phyloP scores from a whole-genome alignment of 1,140 invertebrate species.

The Trachymyrmex cornetzi region DNA sequence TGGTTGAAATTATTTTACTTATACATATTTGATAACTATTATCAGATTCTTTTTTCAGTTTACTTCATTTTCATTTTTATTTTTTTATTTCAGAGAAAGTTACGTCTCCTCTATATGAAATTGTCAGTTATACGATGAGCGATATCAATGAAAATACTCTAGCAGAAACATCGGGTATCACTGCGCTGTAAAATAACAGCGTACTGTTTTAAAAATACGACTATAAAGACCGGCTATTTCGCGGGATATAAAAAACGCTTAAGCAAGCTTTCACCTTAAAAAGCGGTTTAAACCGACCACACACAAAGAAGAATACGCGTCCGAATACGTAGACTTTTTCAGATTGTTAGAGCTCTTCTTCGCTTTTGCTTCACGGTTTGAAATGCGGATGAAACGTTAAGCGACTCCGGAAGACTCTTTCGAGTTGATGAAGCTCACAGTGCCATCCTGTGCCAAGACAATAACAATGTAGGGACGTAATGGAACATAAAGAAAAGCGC shows the following conservation, averaged over 20 bases:
- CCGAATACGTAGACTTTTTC: slow-evolving; percentile 13
- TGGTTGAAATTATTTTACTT: no score
- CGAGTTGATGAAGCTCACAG: slow-evolving; percentile 48
- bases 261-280: slow-evolving; percentile 37
- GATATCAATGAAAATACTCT: slow-evolving; percentile 7
- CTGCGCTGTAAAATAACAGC: slow-evolving; percentile 19
- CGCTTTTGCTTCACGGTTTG: background rate
- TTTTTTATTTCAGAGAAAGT: background rate
- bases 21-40: no score
- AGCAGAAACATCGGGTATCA: slow-evolving; percentile 31
- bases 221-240: slow-evolving; percentile 30
- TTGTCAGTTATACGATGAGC: slow-evolving; percentile 14
- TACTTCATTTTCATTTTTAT: background rate
- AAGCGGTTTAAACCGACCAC: background rate
- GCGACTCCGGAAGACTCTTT: slow-evolving; percentile 55
- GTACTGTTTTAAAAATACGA: background rate
- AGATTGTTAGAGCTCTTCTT: background rate
- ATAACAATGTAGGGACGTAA: slow-evolving; percentile 46
- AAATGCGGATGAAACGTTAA: slow-evolving; percentile 32
- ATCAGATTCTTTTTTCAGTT: no score
- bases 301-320: slow-evolving; percentile 14
- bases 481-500: slow-evolving; percentile 48
- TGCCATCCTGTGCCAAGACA: slow-evolving; percentile 42
- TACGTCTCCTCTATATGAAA: background rate
- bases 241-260: slow-evolving; percentile 21